A percentile compares a stretch with the other conserved stretches of the same genome.
Conservation (phyloP, 2,888 invertebrate genomes). For the Pollenia griseotomentosa region DNA sequence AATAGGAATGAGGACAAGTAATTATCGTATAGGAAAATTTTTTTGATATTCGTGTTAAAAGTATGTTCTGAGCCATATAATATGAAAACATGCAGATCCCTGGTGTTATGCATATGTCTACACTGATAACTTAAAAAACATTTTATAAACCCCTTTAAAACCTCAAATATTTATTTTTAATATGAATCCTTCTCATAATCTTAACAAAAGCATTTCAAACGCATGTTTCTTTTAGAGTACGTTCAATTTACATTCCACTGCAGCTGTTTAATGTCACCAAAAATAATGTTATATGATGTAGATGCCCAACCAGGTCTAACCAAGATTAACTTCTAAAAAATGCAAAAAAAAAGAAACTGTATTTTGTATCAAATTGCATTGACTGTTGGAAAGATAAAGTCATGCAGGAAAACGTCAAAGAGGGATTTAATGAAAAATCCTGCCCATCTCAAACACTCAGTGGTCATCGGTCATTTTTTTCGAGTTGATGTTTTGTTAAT, state of each 20-base stretch:
- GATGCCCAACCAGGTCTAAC: neutral
- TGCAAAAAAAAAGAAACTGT: neutral
- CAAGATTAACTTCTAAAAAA: constrained; percentile 32
- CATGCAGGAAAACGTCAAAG: constrained; percentile 22
- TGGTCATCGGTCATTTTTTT: constrained; percentile 21
- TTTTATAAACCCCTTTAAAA: too few species aligned
- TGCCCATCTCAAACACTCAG: constrained; percentile 17
- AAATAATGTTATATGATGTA: neutral
- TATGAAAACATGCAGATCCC: too few species aligned
- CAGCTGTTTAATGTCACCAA: neutral
- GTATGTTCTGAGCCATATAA: too few species aligned
- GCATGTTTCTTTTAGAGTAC: neutral
- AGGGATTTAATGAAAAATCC: constrained; percentile 40
- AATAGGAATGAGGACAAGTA: too few species aligned
- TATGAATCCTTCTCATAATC: too few species aligned
- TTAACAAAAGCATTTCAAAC: too few species aligned
- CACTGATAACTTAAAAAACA: too few species aligned
- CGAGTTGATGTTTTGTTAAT: constrained; percentile 17
- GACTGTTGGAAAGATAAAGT: constrained; percentile 4
- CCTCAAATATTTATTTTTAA: too few species aligned
- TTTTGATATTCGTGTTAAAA: too few species aligned
- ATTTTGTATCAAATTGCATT: constrained; percentile 12
- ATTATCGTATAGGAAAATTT: too few species aligned
- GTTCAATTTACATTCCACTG: neutral
- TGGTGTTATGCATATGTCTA: too few species aligned